Base-by-base conservation (phyloP, 2,888 invertebrate genomes). In the Machimus atricapillus region DNA sequence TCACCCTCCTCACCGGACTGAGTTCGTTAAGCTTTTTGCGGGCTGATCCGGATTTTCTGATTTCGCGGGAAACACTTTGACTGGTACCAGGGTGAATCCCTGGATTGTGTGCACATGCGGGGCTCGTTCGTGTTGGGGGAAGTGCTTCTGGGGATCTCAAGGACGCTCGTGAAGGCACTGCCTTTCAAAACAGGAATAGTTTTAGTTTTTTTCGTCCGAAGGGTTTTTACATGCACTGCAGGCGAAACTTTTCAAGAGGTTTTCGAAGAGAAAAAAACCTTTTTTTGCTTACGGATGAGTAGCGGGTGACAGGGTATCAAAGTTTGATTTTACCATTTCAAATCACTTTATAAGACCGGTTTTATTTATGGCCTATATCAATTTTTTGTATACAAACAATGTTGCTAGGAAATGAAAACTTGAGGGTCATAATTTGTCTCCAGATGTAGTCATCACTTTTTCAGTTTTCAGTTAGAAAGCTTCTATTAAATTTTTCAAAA, bases 21-120 rank as follows among this genome's bases (percentile, higher is more conserved):
- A 37, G 23, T 73, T 85, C 74, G 85, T 85, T 85, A 43, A 73
- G 74, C 74, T 74, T 73, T 73, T 85, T 85, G 85, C 46, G 73
- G 23, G 9, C 74, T 74, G 66, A 85, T 74, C 43, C 43, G 85
- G 85, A 66, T 85, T 74, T 85, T 85, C 52, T 23, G 82, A 83
- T 73, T 85, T 85, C 85, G 66, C 66, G 82, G 52, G 82, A 31
- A 82, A 37, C 58, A 82, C 52, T 76, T 82, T 34, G 82, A 14
- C 66, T 56, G 82, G 58, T 82, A 37, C 82, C 58, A 82, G 82
- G 66, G n/a, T 31, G 31, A 27, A 34, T 58, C n/a, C n/a, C 40
- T 12, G 40, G 40, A 40, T 40, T 12, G 40, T 76, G 76, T 7
- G 19, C 34, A 76, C n/a, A n/a, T n/a, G n/a, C 19, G 34, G 76